Percentiles rank a stretch among this genome's conserved stretches.
Evolutionary conservation across 2,888 invertebrate genomes (phyloP).

Genomic region (Ganaspis brasiliensis): DNA sequence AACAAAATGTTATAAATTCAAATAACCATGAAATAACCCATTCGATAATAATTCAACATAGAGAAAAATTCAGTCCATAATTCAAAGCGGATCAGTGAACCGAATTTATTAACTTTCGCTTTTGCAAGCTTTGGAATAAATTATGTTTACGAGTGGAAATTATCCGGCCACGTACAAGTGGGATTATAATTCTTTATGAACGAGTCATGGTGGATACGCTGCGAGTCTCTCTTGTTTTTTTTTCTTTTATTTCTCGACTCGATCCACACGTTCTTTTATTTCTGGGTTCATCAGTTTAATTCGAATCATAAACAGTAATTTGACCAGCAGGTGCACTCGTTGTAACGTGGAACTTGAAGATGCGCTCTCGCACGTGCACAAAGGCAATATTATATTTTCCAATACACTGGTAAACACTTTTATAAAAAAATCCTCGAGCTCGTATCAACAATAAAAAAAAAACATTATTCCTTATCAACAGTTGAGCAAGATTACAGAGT

Average conservation of each 20-base stretch:
- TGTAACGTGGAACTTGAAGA: neutral
- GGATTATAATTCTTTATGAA: constrained; percentile 25
- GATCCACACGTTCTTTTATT: constrained; percentile 22
- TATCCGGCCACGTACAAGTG: neutral
- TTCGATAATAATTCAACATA: too few species aligned
- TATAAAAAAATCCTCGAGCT: neutral
- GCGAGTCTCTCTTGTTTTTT: neutral
- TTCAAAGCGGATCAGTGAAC: neutral
- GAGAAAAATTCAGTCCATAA: neutral
- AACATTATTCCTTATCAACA: constrained; percentile 1
- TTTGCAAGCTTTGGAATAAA: neutral
- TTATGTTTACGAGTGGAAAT: neutral
- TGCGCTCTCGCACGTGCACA: constrained; percentile 27
- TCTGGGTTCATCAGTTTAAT: constrained; percentile 55
- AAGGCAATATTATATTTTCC: neutral
- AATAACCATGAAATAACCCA: too few species aligned
- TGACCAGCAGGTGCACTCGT: constrained; percentile 61
- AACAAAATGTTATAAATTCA: too few species aligned
- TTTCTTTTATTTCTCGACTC: constrained; percentile 46
- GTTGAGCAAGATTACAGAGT: neutral
- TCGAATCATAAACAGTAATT: constrained; percentile 67
- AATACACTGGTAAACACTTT: neutral
- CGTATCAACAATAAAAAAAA: too few species aligned
- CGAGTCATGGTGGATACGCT: neutral
- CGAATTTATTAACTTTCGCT: neutral